Base-by-base conservation (phyloP, 2,797 vertebrate species). In the Adelosebastes latens region DNA sequence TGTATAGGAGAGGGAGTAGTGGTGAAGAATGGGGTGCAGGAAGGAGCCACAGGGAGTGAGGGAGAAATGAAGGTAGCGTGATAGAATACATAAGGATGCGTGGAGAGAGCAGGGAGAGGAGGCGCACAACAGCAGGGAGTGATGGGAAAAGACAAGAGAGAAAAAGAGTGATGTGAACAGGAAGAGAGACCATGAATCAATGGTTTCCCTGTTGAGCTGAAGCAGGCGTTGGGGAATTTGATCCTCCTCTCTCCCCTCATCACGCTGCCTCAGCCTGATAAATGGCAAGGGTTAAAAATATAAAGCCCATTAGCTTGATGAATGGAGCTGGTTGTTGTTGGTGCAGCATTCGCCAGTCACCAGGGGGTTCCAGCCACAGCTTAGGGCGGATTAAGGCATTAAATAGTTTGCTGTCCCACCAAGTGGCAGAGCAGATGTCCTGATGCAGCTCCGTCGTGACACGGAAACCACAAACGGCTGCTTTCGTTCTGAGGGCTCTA, bases 271-370 rank as follows among this genome's bases (percentile, higher is more conserved):
- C 88, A 80, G 88, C 74, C 92, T 95, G 96, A 96, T 94, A 93
- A 95, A 96, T 95, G 89, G 94, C 88, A 95, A 94, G 94, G 95
- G 95, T 96, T 96, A 96, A 95, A 96, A 96, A 96, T 96, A 96
- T 93, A 95, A 92, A 90, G 88, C 87, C 92, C 95, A 96, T 96
- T 96, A 96, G 91, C 78, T 83, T 96, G 96, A 96, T 96, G 90
- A 95, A 96, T 95, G 94, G 90, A 72, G 88, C 79, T 13, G 77
- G 85, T 93, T 93, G 94, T 93, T 95, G 92, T 92, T 90, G 92
- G 92, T 89, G 91, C 86, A 79, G 93, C 85, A 84, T 86, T 83
- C 89, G 4, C 82, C 83, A 90, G 89, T 90, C 95, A 91, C 92
- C 82, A 64, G 93, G 93, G 94, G 91, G 82, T 92, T 93, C 63